Evolutionary conservation across 1,140 invertebrate species (phyloP).

Genomic region (Drosophila pruinosa): DNA sequence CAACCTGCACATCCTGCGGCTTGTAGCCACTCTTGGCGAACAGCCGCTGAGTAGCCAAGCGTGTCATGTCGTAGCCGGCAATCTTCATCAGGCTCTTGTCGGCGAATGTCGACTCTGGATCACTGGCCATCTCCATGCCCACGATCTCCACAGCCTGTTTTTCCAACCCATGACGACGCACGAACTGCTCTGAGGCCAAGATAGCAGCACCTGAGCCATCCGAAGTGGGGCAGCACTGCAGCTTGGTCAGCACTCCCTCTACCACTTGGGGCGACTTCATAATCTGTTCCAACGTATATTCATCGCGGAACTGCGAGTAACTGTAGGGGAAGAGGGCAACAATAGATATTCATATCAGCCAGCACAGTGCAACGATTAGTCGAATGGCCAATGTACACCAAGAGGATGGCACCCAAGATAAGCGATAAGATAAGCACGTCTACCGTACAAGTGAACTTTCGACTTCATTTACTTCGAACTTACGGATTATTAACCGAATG

Average conservation of each 20-base stretch:
- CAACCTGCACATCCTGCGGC: constrained; percentile 94
- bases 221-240: constrained; percentile 98
- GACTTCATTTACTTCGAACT: constrained; percentile 71
- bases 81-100: constrained; percentile 93
- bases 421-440: constrained; percentile 33
- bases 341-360: neutral
- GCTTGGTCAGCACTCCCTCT: constrained; percentile 95
- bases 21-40: constrained; percentile 91
- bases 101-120: constrained; percentile 92
- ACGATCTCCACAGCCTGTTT: constrained; percentile 96
- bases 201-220: constrained; percentile 97
- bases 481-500: constrained; percentile 98
- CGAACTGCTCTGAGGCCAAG: constrained; percentile 95
- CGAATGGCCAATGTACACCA: constrained; percentile 44
- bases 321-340: constrained; percentile 71
- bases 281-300: constrained; percentile 95
- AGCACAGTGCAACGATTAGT: neutral
- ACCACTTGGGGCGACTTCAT: constrained; percentile 93
- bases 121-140: constrained; percentile 98
- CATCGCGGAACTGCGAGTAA: constrained; percentile 95
- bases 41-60: constrained; percentile 90
- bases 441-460: constrained; percentile 8
- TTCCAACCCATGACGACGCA: constrained; percentile 91
- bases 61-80: constrained; percentile 98
- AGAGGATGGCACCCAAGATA: constrained; percentile 36